Base-by-base conservation (phyloP, 2,797 vertebrate species). In the Cossypha caffra region DNA sequence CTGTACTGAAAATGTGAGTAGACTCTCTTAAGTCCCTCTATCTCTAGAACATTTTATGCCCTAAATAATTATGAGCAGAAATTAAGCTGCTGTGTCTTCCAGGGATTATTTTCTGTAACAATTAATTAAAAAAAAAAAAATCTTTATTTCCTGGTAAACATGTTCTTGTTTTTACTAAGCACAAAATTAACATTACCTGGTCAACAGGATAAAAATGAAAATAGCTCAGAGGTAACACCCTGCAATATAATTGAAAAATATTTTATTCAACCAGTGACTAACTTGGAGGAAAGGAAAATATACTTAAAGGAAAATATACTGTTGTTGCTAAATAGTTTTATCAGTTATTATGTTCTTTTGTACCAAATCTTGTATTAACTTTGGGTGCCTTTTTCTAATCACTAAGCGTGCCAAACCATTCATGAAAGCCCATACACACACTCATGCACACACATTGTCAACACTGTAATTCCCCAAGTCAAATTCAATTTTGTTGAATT, bases 391-490 rank as follows among this genome's bases (percentile, higher is more conserved):
- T 91, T 90, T 80, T 38, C 47, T 72, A 54, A 68, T 25, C 21
- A 51, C 24, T 47, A 59, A 67, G 38, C 0, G 0, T 74, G 45
- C 20, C 26, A 77, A 88, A 71, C 1, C 38, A 5, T 74, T 71
- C 38, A 17, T n/a, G 54, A 84, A 79, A 69, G 38, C 35, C 5
- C 3, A 16, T 33, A 13, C 9, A 18, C 11, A 17, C 19, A 14
- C 0, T 2, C 31, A 55, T 0, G 0, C 35, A 38, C 0, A 1
- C 0, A 0, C 29, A 24, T 11, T 43, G 21, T 62, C 33, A 72
- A 26, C 25, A 33, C 17, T 58, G 5, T 40, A 73, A 62, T 8
- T 79, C 6, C 10, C 19, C 7, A 12, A 63, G 33, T 16, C 31
- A 83, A 73, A 52, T 59, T 83, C 23, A 69, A 87, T 85, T 79